Evolutionary conservation across 2,113 vertebrate genomes (phyloP), one percentile per base, ranked within the genome.

Genomic region (Mesembrinibis cayennensis): DNA sequence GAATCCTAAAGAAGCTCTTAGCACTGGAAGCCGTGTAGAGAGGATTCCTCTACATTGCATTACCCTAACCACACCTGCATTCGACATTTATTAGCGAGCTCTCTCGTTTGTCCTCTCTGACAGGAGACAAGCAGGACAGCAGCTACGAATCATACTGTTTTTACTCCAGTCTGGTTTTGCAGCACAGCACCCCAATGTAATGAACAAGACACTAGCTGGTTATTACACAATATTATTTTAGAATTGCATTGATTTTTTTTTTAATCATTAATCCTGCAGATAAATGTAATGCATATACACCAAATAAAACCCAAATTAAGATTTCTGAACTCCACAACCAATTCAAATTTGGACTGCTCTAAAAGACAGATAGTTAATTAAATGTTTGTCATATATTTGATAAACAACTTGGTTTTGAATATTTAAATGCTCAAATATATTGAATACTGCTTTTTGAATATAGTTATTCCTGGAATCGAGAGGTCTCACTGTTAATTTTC

Each of bases 41-140:
- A 93, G 44, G 70, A 67, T 87, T 80, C 59, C 30, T 88, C 58
- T 44, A 5, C 38, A 21, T 22, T 85, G 42, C 27, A 47, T 85
- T 95, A 65, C 53, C 11, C 44, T 82, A 69, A 79, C 80, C 20
- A 80, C 70, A 80, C 26, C 73, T 95, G 81, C 70, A 42, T 76
- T 65, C 52, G 38, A 1, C n/a, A 23, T 55, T 53, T 81, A 63
- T 85, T 49, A 66, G 47, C 2, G 56, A 85, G 93, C 74, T 67
- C 80, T 94, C 89, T 90, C 66, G 62, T 91, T 93, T 85, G 82
- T 80, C 87, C 40, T 90, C 89, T 59, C 52, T 80, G 78, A 53
- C 45, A 56, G 87, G 69, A 88, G 92, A 42, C 69, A n/a, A 82
- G 49, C 93, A 95, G 74, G 44, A 76, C 73, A 85, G 36, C 73